Percentiles rank a stretch among this genome's conserved stretches.
phyloP scores from a whole-genome alignment of 2,797 vertebrate genomes.

The Lacerta agilis region DNA sequence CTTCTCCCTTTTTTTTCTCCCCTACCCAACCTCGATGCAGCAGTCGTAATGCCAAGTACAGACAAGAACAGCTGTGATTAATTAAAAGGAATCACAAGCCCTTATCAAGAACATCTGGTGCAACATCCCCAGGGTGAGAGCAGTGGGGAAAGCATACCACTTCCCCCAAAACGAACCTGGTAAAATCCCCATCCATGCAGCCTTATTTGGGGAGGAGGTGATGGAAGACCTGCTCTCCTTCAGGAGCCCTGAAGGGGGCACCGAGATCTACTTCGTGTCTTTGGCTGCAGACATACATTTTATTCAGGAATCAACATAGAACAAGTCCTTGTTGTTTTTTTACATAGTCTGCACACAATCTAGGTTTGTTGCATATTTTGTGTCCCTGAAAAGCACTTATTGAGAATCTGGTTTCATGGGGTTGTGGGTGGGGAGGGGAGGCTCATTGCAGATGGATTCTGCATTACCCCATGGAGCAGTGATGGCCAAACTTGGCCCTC shows the following conservation, averaged over 20 bases:
- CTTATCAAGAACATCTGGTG: conserved; percentile 55
- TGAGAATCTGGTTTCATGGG: no score
- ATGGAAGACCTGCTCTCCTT: not conserved
- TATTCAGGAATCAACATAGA: no score
- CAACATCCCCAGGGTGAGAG: conserved; percentile 7
- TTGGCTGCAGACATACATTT: not conserved
- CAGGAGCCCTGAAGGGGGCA: no score
- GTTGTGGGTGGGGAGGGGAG: no score
- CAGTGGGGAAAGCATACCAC: not conserved
- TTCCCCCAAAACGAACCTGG: not conserved
- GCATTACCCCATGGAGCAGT: no score
- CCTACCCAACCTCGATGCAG: not conserved
- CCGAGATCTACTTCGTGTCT: not conserved
- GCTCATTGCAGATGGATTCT: no score
- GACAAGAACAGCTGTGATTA: conserved; percentile 48
- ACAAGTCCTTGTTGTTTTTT: no score
- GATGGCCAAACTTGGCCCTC: no score
- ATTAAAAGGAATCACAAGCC: conserved; percentile 56
- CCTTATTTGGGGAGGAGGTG: no score
- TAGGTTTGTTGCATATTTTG: no score
- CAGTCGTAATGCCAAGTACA: not conserved
- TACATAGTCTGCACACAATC: no score
- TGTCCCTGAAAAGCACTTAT: no score
- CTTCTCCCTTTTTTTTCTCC: not conserved
- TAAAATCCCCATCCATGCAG: not conserved